Base-by-base conservation (phyloP, 2,797 vertebrate species). In the Oceanodroma leucorhoa region DNA sequence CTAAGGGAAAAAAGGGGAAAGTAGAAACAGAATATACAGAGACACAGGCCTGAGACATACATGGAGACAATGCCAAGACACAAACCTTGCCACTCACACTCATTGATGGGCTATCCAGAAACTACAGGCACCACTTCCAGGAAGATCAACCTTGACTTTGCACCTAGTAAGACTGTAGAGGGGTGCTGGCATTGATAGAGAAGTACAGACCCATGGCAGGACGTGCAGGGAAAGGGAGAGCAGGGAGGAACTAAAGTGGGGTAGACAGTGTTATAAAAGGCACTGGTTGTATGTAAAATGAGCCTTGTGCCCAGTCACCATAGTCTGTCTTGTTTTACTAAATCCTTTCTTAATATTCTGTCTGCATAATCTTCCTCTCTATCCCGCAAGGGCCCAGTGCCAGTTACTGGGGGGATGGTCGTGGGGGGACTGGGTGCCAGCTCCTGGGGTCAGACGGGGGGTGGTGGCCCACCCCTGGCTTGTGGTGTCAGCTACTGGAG, bases 181-280 rank as follows among this genome's bases (percentile, higher is more conserved):
- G 3, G 5, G 6, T 60, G 6, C 2, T 1, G 5, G 10, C 1
- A 41, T n/a, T 3, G 18, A 2, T 1, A 55, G 30, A 60, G 9
- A 10, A 34, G 7, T 64, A 38, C 5, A 67, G 32, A 54, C 7
- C 21, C 5, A 14, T 34, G 6, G 2, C 3, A 1, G n/a, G 3
- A 51, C 4, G 0, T n/a, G 17, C 14, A 54, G 22, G 7, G 15
- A 50, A 76, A 60, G 27, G 13, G 36, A 12, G 7, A 80, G 9
- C 19, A 30, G 22, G 36, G 17, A 66, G 21, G 6, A 80, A 11
- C 9, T 43, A 60, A 61, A 62, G 8, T 3, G 13, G 38, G 2
- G 3, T 24, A 40, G 55, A 30, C 7, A 85, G 20, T 22, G 8
- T 6, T 66, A 29, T 45, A 34, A 40, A 61, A 65, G 24, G 14